Evolutionary conservation across 2,797 vertebrate species (phyloP).

Genomic region (Hyperoplus immaculatus): DNA sequence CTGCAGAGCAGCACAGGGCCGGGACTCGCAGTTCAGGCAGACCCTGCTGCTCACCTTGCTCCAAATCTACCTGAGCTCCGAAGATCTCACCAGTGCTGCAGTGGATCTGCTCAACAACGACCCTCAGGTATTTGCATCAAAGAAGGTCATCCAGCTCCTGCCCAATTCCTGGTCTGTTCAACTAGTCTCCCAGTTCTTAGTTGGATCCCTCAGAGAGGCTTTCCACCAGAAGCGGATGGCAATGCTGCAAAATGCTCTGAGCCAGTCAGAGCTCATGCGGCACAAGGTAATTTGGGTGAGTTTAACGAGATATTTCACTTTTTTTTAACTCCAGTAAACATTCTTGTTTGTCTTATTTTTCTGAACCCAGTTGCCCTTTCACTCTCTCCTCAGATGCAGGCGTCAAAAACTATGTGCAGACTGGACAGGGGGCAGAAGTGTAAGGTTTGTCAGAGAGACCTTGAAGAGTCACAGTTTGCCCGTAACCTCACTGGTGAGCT

Average conservation of each 20-base stretch:
- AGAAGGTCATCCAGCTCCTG: slow-evolving; percentile 71
- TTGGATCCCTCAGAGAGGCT: slow-evolving; percentile 71
- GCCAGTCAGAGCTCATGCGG: slow-evolving; percentile 68
- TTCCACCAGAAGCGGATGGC: slow-evolving; percentile 77
- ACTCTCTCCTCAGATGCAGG: slow-evolving; percentile 71
- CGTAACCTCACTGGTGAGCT: slow-evolving; percentile 69
- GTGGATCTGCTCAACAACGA: slow-evolving; percentile 79
- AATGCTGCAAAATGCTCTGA: slow-evolving; percentile 72
- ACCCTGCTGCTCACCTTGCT: slow-evolving; percentile 73
- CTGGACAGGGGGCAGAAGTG: slow-evolving; percentile 72
- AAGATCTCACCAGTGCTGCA: slow-evolving; percentile 43
- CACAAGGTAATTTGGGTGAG: slow-evolving; percentile 79
- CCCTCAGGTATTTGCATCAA: slow-evolving; percentile 55
- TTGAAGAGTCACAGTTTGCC: slow-evolving; percentile 72
- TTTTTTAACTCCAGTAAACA: slow-evolving; percentile 21
- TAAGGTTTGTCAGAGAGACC: slow-evolving; percentile 63
- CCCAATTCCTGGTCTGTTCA: slow-evolving; percentile 81
- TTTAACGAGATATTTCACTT: slow-evolving; percentile 28
- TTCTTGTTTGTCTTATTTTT: slow-evolving; percentile 22
- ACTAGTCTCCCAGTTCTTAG: slow-evolving; percentile 73
- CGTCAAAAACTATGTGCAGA: slow-evolving; percentile 65
- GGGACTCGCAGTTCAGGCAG: slow-evolving; percentile 47
- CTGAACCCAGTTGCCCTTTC: slow-evolving; percentile 13
- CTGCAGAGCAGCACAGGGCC: slow-evolving; percentile 66
- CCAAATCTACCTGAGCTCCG: slow-evolving; percentile 71